phyloP scores from a whole-genome alignment of 2,797 vertebrate genomes.

The Hoplostethus atlanticus region DNA sequence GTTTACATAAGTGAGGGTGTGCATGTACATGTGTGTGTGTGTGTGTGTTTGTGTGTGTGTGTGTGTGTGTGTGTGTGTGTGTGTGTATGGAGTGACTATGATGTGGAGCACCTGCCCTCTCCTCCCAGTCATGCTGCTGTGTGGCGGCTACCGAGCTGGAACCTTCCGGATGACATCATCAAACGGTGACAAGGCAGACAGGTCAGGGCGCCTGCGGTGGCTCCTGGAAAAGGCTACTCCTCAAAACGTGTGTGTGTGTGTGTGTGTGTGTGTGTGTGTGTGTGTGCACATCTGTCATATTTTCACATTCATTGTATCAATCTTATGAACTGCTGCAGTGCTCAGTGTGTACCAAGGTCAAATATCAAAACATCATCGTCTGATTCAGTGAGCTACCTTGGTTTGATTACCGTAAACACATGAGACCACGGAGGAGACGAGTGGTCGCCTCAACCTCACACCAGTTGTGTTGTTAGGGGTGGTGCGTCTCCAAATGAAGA shows the following conservation, averaged over 20 bases:
- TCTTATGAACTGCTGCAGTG: neutral
- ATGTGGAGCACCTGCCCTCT: constrained; percentile 77
- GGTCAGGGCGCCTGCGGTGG: constrained; percentile 76
- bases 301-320: constrained; percentile 25
- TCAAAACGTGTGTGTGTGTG: constrained; percentile 27
- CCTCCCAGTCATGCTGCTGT: constrained; percentile 53
- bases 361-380: no score
- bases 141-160: constrained; percentile 64
- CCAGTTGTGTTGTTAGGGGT: no score
- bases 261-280: constrained; percentile 20
- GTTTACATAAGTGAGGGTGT: constrained; percentile 43
- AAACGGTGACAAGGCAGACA: constrained; percentile 75
- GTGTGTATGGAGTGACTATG: constrained; percentile 56
- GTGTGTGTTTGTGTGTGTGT: constrained; percentile 31
- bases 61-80: constrained; percentile 1
- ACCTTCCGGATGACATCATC: constrained; percentile 79
- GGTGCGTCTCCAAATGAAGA: no score
- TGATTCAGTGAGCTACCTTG: no score
- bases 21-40: constrained; percentile 6
- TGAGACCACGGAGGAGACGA: no score
- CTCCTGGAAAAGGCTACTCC: constrained; percentile 65
- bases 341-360: no score
- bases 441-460: no score
- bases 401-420: no score
- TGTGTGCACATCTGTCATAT: neutral